A percentile compares a stretch with the other conserved stretches of the same genome.
Conservation (phyloP, 1,140 invertebrate species). For the Panagrolaimus sp. region DNA sequence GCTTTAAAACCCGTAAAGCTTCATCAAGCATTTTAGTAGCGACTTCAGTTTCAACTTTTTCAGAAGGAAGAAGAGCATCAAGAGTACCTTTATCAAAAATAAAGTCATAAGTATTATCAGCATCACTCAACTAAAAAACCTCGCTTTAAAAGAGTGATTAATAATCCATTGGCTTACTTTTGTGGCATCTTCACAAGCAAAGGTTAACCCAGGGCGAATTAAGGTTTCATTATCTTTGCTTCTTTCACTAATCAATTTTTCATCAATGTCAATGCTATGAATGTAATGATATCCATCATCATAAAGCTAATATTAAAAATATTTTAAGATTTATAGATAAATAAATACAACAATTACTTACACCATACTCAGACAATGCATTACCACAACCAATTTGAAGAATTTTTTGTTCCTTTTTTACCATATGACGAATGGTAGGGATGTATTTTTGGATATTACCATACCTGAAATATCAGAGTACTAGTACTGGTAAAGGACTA, state of each 20-base stretch:
- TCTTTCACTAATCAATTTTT: neutral
- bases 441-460: neutral
- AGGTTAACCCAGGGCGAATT: neutral
- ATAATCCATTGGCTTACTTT: neutral
- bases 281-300: neutral
- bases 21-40: neutral
- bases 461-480: constrained; percentile 2
- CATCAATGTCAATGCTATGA: constrained; percentile 9
- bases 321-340: neutral
- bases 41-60: neutral
- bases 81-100: constrained; percentile 5
- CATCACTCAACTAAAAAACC: neutral
- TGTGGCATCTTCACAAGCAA: neutral
- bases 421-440: neutral
- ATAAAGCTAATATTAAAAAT: constrained; percentile 11
- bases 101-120: neutral
- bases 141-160: no score
- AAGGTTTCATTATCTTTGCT: neutral
- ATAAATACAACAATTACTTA: neutral
- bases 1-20: neutral
- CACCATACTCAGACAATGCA: neutral
- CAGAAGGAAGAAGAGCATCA: neutral
- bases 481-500: no score
- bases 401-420: neutral
- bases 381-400: constrained; percentile 15